Evolutionary conservation across 2,888 invertebrate species (phyloP).

Genomic region (Amiota minor): DNA sequence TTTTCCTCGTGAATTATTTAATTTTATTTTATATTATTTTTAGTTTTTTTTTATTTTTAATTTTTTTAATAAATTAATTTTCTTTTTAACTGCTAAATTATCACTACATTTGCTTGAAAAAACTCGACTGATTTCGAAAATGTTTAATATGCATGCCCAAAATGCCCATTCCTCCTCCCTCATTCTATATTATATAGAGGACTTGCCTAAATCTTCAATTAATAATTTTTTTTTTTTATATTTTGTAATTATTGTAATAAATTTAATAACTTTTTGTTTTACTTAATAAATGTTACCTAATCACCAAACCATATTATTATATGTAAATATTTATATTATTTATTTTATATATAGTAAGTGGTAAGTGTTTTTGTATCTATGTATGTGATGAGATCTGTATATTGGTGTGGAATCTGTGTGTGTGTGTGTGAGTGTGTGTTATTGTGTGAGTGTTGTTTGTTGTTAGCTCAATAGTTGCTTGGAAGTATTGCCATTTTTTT

Average conservation of each 20-base stretch:
- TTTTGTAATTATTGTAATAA: slow-evolving; percentile 21
- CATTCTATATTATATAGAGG: neutral
- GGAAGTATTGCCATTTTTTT: slow-evolving; percentile 55
- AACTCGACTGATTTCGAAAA: slow-evolving; percentile 10
- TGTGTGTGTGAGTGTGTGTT: slow-evolving; percentile 31
- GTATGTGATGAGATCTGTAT: slow-evolving; percentile 4
- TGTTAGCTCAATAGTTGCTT: slow-evolving; percentile 61
- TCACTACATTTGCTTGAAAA: slow-evolving; percentile 32
- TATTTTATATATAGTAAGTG: too few relatives aligned
- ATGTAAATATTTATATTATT: too few relatives aligned
- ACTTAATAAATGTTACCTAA: slow-evolving; percentile 24
- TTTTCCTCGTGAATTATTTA: neutral
- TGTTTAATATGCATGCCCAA: neutral
- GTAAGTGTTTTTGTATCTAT: slow-evolving; percentile 1
- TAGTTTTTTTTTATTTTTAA: neutral
- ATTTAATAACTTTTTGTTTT: slow-evolving; percentile 15
- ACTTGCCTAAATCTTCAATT: neutral
- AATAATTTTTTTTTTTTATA: slow-evolving; percentile 13
- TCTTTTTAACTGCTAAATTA: slow-evolving; percentile 30
- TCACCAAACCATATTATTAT: slow-evolving; percentile 11
- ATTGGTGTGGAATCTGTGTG: neutral
- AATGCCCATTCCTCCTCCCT: neutral
- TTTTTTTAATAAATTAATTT: slow-evolving; percentile 1
- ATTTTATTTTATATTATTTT: neutral
- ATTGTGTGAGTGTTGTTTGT: slow-evolving; percentile 31